Evolutionary conservation across 2,888 invertebrate genomes (phyloP), one percentile per base, ranked within the genome.

Genomic region (Danaus chrysippus): DNA sequence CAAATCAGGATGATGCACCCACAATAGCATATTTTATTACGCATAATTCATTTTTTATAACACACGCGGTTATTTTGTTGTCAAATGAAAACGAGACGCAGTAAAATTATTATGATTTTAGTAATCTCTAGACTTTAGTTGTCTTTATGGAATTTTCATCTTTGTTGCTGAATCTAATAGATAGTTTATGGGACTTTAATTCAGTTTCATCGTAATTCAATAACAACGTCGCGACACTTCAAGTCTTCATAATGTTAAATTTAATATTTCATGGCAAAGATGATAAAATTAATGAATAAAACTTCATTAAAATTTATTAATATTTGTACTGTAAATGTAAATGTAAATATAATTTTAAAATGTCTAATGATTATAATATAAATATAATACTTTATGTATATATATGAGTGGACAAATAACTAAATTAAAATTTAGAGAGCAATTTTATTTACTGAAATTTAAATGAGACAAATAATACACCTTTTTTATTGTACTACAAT

Each of bases 21-120:
- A 76, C 76, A 77, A 76, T 77, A 76, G 76, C 74, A 79, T 73
- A 73, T 86, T 87, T 88, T 88, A 88, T 87, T 81, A 78, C 81
- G 70, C 73, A 81, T 85, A 79, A 86, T 84, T 83, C 83, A 81
- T 78, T 83, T 82, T 82, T 82, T 68, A 70, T 71, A 72, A 71
- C 77, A 77, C 78, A 82, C 76, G 81, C 73, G 80, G 80, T 78
- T 78, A 74, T 78, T 84, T 84, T 85, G 86, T 82, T 75, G 76
- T 73, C 73, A 73, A 78, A 79, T 78, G 78, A 79, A 79, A 80
- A 76, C 71, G 72, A 74, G 75, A 76, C 69, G 72, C 70, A 69
- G 70, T 71, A 65, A 64, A 65, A 63, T 70, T 67, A 63, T 68
- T 74, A 73, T 76, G 70, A 67, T 72, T 69, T 64, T 61, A 68